These are phyloP conservation scores for Sphinx pinastri DNA, from an alignment of 2,888 invertebrate genomes.

Conservation along the genomic window DNA sequence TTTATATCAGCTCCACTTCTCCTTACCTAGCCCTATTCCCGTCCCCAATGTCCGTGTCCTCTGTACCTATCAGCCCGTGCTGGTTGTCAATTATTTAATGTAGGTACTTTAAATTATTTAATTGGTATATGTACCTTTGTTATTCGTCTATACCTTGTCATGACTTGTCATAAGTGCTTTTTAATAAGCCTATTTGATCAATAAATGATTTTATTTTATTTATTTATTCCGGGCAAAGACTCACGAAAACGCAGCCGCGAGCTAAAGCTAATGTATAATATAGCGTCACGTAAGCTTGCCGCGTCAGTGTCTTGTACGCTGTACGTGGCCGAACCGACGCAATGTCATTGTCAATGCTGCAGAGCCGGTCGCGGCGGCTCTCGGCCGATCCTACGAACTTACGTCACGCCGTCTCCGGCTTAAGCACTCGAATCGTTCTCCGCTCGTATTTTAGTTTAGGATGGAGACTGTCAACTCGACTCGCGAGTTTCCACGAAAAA, in stretches of 20 bases:
- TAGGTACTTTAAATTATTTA: too few relatives aligned
- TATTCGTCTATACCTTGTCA: too few relatives aligned
- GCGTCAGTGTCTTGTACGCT: neutral
- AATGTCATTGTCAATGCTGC: constrained; percentile 24
- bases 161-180: too few relatives aligned
- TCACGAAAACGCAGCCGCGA: neutral
- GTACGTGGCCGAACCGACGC: constrained; percentile 13
- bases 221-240: too few relatives aligned
- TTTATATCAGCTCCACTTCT: too few relatives aligned
- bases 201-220: too few relatives aligned
- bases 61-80: too few relatives aligned
- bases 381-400: neutral
- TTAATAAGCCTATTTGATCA: too few relatives aligned
- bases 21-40: too few relatives aligned
- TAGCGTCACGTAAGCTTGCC: neutral
- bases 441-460: neutral
- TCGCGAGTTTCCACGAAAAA: neutral
- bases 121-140: too few relatives aligned
- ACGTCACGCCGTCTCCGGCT: neutral
- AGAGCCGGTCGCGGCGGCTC: constrained; percentile 20
- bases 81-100: too few relatives aligned
- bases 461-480: neutral
- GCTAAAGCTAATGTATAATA: neutral
- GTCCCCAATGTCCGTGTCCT: too few relatives aligned
- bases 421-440: neutral